These are phyloP conservation scores for Marronus borbonicus DNA, from an alignment of 2,888 invertebrate species.

Conservation along the genomic window DNA sequence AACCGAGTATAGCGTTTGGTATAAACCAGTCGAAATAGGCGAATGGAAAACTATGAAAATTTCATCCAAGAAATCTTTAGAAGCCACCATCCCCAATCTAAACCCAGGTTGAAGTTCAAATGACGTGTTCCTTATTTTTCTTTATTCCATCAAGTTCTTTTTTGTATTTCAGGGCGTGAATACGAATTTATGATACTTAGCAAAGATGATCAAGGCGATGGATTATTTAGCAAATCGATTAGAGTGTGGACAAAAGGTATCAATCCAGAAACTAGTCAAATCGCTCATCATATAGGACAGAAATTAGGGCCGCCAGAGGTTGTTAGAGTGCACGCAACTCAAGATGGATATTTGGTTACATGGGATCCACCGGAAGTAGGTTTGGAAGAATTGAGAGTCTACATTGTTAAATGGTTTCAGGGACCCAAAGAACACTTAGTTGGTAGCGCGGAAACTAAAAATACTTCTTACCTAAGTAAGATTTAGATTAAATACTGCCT, in stretches of 20 bases:
- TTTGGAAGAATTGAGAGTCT: slow-evolving; percentile 74
- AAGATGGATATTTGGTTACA: slow-evolving; percentile 83
- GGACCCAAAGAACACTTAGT: slow-evolving; percentile 77
- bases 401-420: slow-evolving; percentile 80
- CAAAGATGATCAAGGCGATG: slow-evolving; percentile 89
- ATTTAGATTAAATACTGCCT: background rate
- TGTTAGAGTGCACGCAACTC: slow-evolving; percentile 80
- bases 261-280: slow-evolving; percentile 49
- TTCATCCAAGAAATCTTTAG: slow-evolving; percentile 80
- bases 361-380: slow-evolving; percentile 80
- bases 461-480: slow-evolving; percentile 72
- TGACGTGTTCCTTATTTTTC: background rate
- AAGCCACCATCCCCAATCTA: slow-evolving; percentile 85
- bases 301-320: slow-evolving; percentile 77
- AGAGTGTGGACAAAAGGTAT: slow-evolving; percentile 79
- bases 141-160: background rate
- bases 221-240: slow-evolving; percentile 90
- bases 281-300: slow-evolving; percentile 56
- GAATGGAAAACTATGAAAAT: slow-evolving; percentile 91
- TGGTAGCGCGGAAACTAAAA: slow-evolving; percentile 79
- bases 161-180: slow-evolving; percentile 71
- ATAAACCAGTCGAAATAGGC: slow-evolving; percentile 80
- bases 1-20: slow-evolving; percentile 90
- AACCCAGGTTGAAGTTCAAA: slow-evolving; percentile 73
- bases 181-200: slow-evolving; percentile 95